Evolutionary conservation across 2,113 vertebrate genomes (phyloP), one percentile per base, ranked within the genome.

Genomic region (Oncorhynchus mykiss): DNA sequence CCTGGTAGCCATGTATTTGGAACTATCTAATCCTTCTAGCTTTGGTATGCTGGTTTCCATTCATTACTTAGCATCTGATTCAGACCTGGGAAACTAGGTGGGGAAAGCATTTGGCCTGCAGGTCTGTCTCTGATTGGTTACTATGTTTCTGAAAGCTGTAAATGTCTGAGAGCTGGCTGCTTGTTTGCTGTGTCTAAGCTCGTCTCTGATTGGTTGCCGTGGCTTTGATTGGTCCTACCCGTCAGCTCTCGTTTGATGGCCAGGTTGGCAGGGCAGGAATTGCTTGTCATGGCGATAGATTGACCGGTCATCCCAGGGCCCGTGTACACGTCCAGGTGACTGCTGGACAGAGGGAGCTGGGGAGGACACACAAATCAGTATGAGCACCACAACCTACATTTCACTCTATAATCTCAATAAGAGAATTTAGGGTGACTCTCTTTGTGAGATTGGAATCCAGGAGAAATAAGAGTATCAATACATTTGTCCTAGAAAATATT

Each of bases 261-360:
- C 80, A 99, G 91, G 78, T 98, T 96, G 0, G 98, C 97, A 0
- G 98, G 98, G 84, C 97, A 99, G 88, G 97, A 99, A 92, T 96
- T 98, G 89, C 98, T 99, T 82, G 97, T 98, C 93, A 97, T 96
- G 1, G 94, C 95, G 0, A 99, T 94, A 25, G 94, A 81, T 7
- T 95, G 95, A 31, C 95, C 95, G 0, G 96, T 94, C 93, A 97
- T 95, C 69, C 96, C 96, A 20, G 96, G 96, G 18, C 95, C 93
- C 0, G 94, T 93, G 78, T 98, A 99, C 79, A 98, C 96, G 1
- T 98, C 98, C 91, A 98, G 92, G 88, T 98, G 97, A 73, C 97
- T 98, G 91, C 95, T 97, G 83, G 98, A 98, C 87, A 99, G 92
- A 0, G 98, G 97, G 76, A 99, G 94, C 98, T 99, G 92, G 0